Evolutionary conservation across 2,888 invertebrate species (phyloP).

Genomic region (Lacanobia wlatinum): DNA sequence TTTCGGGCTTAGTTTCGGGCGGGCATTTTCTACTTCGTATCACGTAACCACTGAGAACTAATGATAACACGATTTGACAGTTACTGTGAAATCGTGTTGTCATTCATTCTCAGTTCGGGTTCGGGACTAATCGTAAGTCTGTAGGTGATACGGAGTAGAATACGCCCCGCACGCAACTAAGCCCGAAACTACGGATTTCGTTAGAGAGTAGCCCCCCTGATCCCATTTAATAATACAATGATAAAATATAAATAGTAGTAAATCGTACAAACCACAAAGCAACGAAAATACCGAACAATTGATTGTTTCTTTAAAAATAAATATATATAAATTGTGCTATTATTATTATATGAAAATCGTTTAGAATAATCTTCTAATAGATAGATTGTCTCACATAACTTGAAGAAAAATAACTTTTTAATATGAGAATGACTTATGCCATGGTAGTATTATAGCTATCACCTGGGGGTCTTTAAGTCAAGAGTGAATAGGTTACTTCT

Average conservation of each 20-base stretch:
- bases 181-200: too few species aligned
- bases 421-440: background rate
- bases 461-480: background rate
- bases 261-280: background rate
- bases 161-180: too few species aligned
- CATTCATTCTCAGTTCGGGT: too few species aligned
- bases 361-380: conserved; percentile 28
- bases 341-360: conserved; percentile 7
- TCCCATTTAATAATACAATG: background rate
- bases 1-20: too few species aligned
- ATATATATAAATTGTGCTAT: conserved; percentile 45
- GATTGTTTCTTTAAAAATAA: conserved; percentile 40
- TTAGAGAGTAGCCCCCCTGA: too few species aligned
- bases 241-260: background rate
- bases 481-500: too few species aligned
- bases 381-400: background rate
- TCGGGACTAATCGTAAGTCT: too few species aligned
- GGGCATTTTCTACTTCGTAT: too few species aligned
- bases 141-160: too few species aligned
- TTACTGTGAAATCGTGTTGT: too few species aligned
- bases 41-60: too few species aligned
- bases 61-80: too few species aligned
- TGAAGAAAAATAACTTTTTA: background rate
- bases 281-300: conserved; percentile 23
- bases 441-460: background rate